Evolutionary conservation across 2,888 invertebrate species (phyloP).

Genomic region (Galerucella pusilla): DNA sequence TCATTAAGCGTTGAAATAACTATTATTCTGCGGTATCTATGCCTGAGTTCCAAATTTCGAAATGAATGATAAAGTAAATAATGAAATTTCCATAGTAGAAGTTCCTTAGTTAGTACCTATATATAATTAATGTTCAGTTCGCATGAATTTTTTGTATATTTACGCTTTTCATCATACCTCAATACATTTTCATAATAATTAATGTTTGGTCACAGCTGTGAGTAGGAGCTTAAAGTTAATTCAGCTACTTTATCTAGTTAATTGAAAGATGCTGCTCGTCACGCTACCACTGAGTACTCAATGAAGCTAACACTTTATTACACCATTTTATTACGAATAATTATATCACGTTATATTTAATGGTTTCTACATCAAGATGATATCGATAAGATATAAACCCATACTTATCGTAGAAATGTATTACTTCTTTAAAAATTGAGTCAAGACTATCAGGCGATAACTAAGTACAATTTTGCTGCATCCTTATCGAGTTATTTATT

Average conservation of each 20-base stretch:
- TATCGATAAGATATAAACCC: constrained; percentile 26
- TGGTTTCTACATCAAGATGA: constrained; percentile 27
- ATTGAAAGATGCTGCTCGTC: neutral
- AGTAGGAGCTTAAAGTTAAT: neutral
- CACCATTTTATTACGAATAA: constrained; percentile 31
- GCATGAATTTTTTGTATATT: no score
- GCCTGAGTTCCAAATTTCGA: no score
- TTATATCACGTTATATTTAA: constrained; percentile 44
- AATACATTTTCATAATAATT: no score
- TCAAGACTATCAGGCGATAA: constrained; percentile 3
- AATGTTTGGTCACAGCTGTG: neutral
- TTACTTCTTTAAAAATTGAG: constrained; percentile 7
- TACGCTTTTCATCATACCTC: no score
- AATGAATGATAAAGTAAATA: no score
- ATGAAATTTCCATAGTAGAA: no score
- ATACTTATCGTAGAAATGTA: constrained; percentile 20
- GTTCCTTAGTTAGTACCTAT: no score
- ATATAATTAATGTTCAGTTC: no score
- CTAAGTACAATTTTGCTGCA: neutral
- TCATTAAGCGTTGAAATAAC: no score
- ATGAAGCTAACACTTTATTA: constrained; percentile 40
- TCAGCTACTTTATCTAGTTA: neutral
- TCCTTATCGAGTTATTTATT: neutral
- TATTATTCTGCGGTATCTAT: no score
- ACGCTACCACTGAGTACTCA: constrained; percentile 24